Evolutionary conservation across 1,140 invertebrate species (phyloP).

Genomic region (Linepithema humile): DNA sequence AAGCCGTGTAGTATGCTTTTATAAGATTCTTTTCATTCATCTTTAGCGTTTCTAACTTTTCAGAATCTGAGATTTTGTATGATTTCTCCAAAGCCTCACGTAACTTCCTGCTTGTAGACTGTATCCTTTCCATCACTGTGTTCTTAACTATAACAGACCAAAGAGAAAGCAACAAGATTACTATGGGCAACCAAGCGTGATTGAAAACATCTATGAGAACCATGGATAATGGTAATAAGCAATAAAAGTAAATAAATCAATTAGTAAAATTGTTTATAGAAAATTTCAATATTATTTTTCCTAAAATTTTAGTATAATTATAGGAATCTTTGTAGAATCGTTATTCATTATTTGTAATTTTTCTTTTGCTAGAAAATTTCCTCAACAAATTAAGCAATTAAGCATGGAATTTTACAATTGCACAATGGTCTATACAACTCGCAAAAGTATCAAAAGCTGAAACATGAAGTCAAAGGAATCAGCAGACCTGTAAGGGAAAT

Average conservation of each 20-base stretch:
- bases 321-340: neutral
- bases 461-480: neutral
- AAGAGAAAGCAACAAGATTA: constrained; percentile 9
- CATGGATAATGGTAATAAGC: neutral
- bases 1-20: constrained; percentile 64
- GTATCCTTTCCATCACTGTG: constrained; percentile 69
- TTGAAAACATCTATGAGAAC: neutral
- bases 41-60: constrained; percentile 50
- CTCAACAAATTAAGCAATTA: neutral
- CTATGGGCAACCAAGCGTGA: neutral
- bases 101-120: constrained; percentile 67
- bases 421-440: neutral
- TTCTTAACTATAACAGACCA: constrained; percentile 71
- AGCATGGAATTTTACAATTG: neutral
- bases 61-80: constrained; percentile 61
- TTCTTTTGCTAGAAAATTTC: neutral
- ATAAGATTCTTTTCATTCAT: constrained; percentile 66
- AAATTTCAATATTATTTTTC: neutral
- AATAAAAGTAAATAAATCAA: constrained; percentile 19
- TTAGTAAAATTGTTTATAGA: neutral
- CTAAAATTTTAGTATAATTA: neutral
- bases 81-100: constrained; percentile 66
- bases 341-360: neutral
- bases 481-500: neutral
- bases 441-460: neutral